Conservation (phyloP, 2,888 invertebrate genomes). For the Agapostemon virescens region DNA sequence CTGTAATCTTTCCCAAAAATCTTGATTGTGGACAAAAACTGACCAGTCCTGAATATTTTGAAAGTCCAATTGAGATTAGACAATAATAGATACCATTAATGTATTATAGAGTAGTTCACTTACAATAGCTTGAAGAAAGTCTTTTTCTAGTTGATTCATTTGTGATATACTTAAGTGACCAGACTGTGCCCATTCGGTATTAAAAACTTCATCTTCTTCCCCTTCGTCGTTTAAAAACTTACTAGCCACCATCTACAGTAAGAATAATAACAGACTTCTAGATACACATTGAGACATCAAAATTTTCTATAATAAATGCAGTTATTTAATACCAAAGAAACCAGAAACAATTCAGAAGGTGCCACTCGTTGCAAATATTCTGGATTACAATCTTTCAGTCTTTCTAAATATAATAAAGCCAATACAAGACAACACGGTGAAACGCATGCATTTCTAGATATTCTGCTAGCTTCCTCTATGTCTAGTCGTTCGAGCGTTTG, state of each 20-base stretch:
- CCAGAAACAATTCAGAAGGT: conserved; percentile 95
- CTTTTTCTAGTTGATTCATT: conserved; percentile 91
- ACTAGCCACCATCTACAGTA: conserved; percentile 93
- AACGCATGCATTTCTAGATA: conserved; percentile 90
- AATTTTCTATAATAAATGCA: conserved; percentile 17
- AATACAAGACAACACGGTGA: conserved; percentile 96
- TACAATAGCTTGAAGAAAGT: conserved; percentile 95
- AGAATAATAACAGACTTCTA: not conserved
- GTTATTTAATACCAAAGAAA: conserved; percentile 87
- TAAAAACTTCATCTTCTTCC: conserved; percentile 94
- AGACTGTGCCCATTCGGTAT: conserved; percentile 95
- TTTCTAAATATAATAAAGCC: conserved; percentile 95
- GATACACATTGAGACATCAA: not conserved
- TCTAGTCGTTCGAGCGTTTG: conserved; percentile 89
- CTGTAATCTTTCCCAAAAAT: conserved; percentile 87
- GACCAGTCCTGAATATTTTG: conserved; percentile 88
- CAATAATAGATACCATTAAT: not conserved
- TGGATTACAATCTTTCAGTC: conserved; percentile 90
- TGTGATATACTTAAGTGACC: conserved; percentile 87
- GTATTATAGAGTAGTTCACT: conserved; percentile 76
- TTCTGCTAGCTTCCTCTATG: conserved; percentile 88
- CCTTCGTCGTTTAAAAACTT: conserved; percentile 97
- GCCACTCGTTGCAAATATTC: conserved; percentile 91
- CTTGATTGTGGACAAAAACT: conserved; percentile 88
- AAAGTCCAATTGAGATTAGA: not conserved